A percentile compares a stretch with the other conserved stretches of the same genome.
These are phyloP conservation scores for zebrafish (Danio rerio) DNA, from an alignment of 2,113 vertebrate genomes.

Conservation along the genomic window DNA sequence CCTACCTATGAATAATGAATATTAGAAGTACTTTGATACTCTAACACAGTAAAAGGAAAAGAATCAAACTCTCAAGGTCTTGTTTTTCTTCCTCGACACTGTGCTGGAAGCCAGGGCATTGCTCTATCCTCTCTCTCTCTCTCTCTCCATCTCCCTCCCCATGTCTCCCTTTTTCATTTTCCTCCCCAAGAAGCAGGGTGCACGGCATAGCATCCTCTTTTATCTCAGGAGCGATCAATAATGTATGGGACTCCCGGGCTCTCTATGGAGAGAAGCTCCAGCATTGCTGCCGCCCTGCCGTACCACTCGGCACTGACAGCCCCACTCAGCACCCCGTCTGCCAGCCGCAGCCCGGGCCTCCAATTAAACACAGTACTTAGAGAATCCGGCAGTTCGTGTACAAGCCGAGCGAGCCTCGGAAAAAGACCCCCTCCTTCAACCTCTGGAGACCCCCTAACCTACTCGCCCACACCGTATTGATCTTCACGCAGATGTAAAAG, in stretches of 20 bases:
- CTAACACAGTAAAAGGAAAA: conserved; percentile 33
- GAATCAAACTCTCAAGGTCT: conserved; percentile 56
- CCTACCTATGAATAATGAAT: conserved; percentile 46
- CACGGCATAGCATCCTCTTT: conserved; percentile 56
- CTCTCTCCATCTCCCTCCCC: conserved; percentile 5
- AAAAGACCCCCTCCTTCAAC: conserved; percentile 47
- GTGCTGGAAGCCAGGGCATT: conserved; percentile 47
- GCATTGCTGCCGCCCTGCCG: conserved; percentile 33
- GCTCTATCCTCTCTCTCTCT: conserved; percentile 19
- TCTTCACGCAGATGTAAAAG: conserved; percentile 66
- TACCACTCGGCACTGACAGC: conserved; percentile 48
- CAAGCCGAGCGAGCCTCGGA: conserved; percentile 49
- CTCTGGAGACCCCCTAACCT: conserved; percentile 63
- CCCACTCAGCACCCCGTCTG: conserved; percentile 50
- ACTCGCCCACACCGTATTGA: conserved; percentile 64
- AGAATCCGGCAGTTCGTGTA: conserved; percentile 54
- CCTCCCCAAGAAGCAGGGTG: conserved; percentile 50
- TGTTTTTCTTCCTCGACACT: conserved; percentile 50
- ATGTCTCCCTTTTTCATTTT: conserved; percentile 32
- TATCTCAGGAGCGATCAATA: conserved; percentile 66
- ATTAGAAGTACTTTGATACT: conserved; percentile 44
- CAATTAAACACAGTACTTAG: conserved; percentile 65
- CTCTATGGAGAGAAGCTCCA: conserved; percentile 56
- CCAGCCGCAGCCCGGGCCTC: conserved; percentile 54
- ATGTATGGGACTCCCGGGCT: conserved; percentile 61